Evolutionary conservation across 2,888 invertebrate species (phyloP).

Genomic region (Glyphotaelius pellucidus): DNA sequence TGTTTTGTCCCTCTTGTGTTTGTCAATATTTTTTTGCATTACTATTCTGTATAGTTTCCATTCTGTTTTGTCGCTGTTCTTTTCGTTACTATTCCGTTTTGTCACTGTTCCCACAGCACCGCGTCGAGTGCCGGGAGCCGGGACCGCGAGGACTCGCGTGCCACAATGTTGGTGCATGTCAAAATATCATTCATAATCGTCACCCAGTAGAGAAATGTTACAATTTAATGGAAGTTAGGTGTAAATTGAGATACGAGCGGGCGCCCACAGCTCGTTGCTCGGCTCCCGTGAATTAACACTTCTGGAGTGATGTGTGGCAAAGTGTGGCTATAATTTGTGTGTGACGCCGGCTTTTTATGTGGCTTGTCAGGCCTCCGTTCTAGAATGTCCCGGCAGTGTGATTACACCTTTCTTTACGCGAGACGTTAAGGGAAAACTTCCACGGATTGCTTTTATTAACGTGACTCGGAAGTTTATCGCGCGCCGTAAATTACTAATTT

Average conservation of each 20-base stretch:
- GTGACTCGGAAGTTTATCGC: not conserved
- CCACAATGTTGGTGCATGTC: constrained; percentile 57
- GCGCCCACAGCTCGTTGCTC: constrained; percentile 28
- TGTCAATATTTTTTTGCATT: too few species aligned
- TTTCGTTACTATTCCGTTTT: too few species aligned
- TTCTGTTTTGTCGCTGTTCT: too few species aligned
- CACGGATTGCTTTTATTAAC: constrained; percentile 24
- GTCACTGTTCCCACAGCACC: not conserved
- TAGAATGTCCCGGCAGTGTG: constrained; percentile 32
- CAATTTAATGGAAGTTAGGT: constrained; percentile 66
- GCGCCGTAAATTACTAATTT: not conserved
- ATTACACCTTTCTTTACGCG: constrained; percentile 39
- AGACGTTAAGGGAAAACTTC: constrained; percentile 2
- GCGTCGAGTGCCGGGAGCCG: not conserved
- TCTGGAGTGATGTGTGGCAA: constrained; percentile 48
- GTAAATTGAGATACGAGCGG: constrained; percentile 66
- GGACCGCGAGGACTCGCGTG: constrained; percentile 41
- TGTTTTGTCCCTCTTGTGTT: too few species aligned
- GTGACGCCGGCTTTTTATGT: constrained; percentile 45
- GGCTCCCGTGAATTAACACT: constrained; percentile 60
- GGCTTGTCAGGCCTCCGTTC: constrained; percentile 37
- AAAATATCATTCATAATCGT: constrained; percentile 64
- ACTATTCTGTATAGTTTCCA: too few species aligned
- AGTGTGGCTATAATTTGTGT: constrained; percentile 41
- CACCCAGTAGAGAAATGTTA: constrained; percentile 60